Conservation (phyloP, 2,888 invertebrate species). For the Rhaphigaster nebulosa region DNA sequence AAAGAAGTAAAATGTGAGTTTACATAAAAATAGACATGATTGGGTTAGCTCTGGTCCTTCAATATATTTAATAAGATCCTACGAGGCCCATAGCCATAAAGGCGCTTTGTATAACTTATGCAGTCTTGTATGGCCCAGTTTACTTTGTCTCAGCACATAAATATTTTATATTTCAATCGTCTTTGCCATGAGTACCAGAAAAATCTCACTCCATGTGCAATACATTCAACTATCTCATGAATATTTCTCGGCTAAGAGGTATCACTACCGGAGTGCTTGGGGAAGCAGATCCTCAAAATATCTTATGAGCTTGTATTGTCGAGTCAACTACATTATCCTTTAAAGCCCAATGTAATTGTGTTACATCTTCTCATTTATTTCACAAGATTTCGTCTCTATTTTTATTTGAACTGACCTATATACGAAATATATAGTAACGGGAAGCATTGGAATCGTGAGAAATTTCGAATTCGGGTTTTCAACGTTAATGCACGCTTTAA, state of each 20-base stretch:
- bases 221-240: conserved; percentile 14
- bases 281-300: background rate
- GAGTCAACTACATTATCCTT: background rate
- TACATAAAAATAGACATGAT: no score
- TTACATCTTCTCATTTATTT: no score
- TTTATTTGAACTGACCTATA: no score
- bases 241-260: background rate
- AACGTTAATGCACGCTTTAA: no score
- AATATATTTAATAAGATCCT: background rate
- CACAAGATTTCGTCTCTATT: no score
- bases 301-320: background rate
- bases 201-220: background rate
- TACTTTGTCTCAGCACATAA: background rate
- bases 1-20: no score
- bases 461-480: no score
- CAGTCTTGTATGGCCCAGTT: background rate
- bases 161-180: conserved; percentile 4
- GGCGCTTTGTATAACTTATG: no score
- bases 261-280: no score
- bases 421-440: no score
- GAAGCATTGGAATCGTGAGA: no score
- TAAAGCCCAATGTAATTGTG: background rate
- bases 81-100: background rate
- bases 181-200: background rate
- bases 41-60: background rate